These are phyloP conservation scores for Hirtodrosophila histrioides DNA, from an alignment of 2,888 invertebrate species.

Conservation along the genomic window DNA sequence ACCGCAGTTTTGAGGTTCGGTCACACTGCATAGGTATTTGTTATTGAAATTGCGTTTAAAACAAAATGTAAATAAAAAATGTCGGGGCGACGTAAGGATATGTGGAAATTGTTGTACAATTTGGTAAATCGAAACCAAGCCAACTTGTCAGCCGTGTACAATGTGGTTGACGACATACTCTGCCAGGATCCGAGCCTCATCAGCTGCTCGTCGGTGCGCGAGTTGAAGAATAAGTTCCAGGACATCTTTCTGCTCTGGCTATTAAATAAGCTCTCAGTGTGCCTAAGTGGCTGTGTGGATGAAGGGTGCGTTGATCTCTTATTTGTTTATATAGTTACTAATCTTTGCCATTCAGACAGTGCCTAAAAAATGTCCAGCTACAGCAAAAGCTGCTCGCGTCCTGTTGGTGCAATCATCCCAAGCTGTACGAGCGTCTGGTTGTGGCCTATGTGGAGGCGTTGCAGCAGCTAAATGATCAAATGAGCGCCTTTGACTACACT, in stretches of 20 bases:
- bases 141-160: constrained; percentile 67
- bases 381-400: constrained; percentile 81
- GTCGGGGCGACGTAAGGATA: constrained; percentile 80
- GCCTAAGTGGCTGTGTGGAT: constrained; percentile 51
- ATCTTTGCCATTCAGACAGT: constrained; percentile 53
- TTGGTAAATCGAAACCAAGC: constrained; percentile 74
- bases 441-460: constrained; percentile 70
- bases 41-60: too few relatives aligned
- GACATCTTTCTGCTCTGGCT: constrained; percentile 78
- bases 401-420: constrained; percentile 78
- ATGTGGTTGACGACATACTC: constrained; percentile 76
- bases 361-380: constrained; percentile 71
- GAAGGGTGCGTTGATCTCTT: constrained; percentile 40
- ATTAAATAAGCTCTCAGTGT: constrained; percentile 73
- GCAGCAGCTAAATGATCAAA: constrained; percentile 55
- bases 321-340: neutral
- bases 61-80: constrained; percentile 43
- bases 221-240: constrained; percentile 68
- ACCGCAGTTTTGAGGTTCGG: too few relatives aligned
- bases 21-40: too few relatives aligned
- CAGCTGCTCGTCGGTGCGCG: constrained; percentile 62
- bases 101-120: constrained; percentile 82
- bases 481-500: constrained; percentile 42
- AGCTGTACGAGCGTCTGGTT: constrained; percentile 71
- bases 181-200: constrained; percentile 81